phyloP scores from a whole-genome alignment of 2,113 vertebrate species.

The Sus scrofa region T2T-Sscrofa CM000813.6:9451501-9452000 shows the following conservation, averaged over 20 bases:
- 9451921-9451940: neutral
- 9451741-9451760: neutral
- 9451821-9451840: neutral
- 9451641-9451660: too few species aligned
- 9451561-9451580: too few species aligned
- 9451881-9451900: neutral
- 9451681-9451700: too few species aligned
- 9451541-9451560: too few species aligned
- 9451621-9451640: too few species aligned
- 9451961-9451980: neutral
- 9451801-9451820: neutral
- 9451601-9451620: too few species aligned
- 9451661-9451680: too few species aligned
- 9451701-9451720: too few species aligned
- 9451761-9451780: neutral
- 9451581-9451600: too few species aligned
- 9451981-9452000: neutral
- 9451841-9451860: neutral
- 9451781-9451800: accelerated
- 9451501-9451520: too few species aligned
- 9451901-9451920: neutral
- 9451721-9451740: too few species aligned
- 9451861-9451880: neutral
- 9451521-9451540: too few species aligned
- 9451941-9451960: neutral